phyloP scores from a whole-genome alignment of 2,113 vertebrate genomes.

The Osmerus eperlanus region DNA sequence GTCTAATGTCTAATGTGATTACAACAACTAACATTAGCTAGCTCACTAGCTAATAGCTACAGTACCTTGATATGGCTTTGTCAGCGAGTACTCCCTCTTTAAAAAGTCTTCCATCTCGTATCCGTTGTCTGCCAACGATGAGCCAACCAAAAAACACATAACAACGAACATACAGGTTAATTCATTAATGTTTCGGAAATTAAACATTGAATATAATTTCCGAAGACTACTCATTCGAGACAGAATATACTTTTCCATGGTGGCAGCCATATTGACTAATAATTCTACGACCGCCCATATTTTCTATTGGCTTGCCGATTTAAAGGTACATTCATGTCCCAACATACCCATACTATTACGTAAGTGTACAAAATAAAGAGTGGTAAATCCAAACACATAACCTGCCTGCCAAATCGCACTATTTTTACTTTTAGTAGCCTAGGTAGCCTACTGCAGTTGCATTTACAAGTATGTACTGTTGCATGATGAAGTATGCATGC shows the following conservation, averaged over 20 bases:
- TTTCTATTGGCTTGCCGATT: too few species aligned
- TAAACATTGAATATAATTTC: constrained; percentile 24
- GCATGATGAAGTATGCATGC: too few species aligned
- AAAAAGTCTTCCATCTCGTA: constrained; percentile 83
- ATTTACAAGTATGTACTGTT: too few species aligned
- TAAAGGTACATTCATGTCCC: too few species aligned
- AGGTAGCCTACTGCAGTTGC: too few species aligned
- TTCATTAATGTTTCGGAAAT: constrained; percentile 18
- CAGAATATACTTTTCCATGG: constrained; percentile 13
- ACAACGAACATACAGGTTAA: constrained; percentile 40
- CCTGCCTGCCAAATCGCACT: too few species aligned
- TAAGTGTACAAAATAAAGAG: too few species aligned
- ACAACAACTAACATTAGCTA: neutral
- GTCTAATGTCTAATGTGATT: neutral
- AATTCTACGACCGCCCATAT: too few species aligned
- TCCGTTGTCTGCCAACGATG: constrained; percentile 52
- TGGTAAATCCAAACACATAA: too few species aligned
- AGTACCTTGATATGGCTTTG: constrained; percentile 87
- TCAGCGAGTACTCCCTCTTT: constrained; percentile 88
- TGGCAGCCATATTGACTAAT: constrained; percentile 70
- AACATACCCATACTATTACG: too few species aligned
- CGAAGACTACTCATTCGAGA: constrained; percentile 20
- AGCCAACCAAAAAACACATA: constrained; percentile 32
- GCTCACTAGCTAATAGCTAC: neutral
- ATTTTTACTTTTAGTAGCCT: too few species aligned